Evolutionary conservation across 2,113 vertebrate species (phyloP).

Genomic region (Hippocampus zosterae): DNA sequence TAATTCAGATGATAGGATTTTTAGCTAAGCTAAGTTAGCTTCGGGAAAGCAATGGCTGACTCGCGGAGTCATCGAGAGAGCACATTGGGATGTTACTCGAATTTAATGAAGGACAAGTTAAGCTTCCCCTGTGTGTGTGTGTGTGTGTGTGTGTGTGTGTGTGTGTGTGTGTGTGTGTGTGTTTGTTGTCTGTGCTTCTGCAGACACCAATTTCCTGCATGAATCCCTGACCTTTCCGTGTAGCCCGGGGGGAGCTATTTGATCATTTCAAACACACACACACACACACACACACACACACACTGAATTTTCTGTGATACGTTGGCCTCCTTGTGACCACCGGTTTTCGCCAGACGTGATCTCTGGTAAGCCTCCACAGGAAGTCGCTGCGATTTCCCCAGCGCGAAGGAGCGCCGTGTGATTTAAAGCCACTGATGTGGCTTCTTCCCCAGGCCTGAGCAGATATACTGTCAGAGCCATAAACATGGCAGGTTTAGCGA

Average conservation of each 20-base stretch:
- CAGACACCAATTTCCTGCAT: constrained; percentile 75
- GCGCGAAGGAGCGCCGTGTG: background rate
- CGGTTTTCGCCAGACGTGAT: constrained; percentile 29
- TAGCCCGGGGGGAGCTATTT: constrained; percentile 64
- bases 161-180: constrained; percentile 20
- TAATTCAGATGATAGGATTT: constrained; percentile 26
- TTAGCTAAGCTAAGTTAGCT: constrained; percentile 31
- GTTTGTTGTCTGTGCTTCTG: constrained; percentile 44
- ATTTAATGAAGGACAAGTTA: constrained; percentile 67
- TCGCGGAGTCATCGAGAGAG: constrained; percentile 46
- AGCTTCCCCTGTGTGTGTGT: constrained; percentile 52
- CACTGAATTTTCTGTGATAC: constrained; percentile 43
- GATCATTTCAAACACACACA: constrained; percentile 45
- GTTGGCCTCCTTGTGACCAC: constrained; percentile 41
- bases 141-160: constrained; percentile 26
- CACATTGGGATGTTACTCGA: constrained; percentile 51
- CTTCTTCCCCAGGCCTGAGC: background rate
- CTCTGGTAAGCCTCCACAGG: background rate
- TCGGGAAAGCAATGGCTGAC: constrained; percentile 33
- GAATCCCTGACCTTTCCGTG: constrained; percentile 65
- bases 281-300: no score
- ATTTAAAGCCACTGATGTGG: constrained; percentile 5
- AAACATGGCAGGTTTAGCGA: background rate
- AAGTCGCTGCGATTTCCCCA: background rate
- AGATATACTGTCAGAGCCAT: background rate